Evolutionary conservation across 1,140 invertebrate genomes (phyloP).

Genomic region (Zaprionus ornatus): DNA sequence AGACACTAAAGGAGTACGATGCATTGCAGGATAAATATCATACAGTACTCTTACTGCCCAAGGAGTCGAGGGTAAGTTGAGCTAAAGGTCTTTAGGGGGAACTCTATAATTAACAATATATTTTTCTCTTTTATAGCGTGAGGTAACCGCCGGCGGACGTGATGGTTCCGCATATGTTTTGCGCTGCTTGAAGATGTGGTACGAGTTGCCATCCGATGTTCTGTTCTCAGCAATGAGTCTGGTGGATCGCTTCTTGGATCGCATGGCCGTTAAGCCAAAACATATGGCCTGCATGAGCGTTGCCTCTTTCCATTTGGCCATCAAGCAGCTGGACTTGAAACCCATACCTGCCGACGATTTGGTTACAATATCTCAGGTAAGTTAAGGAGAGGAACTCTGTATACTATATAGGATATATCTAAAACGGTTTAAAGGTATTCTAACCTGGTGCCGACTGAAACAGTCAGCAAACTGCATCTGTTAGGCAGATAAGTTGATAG

Average conservation of each 20-base stretch:
- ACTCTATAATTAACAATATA: background rate
- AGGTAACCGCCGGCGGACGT: slow-evolving; percentile 89
- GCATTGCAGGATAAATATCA: slow-evolving; percentile 89
- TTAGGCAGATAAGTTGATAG: no score
- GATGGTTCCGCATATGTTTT: slow-evolving; percentile 91
- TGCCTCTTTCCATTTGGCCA: slow-evolving; percentile 83
- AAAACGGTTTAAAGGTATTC: no score
- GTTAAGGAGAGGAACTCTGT: background rate
- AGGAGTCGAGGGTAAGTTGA: slow-evolving; percentile 84
- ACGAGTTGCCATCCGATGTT: slow-evolving; percentile 90
- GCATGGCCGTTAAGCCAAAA: slow-evolving; percentile 87
- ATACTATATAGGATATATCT: no score
- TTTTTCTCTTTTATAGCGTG: slow-evolving; percentile 84
- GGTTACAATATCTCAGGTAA: slow-evolving; percentile 83
- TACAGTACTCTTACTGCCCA: slow-evolving; percentile 87
- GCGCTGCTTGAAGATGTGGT: slow-evolving; percentile 92
- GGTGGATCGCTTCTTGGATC: slow-evolving; percentile 90
- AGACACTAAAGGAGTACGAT: slow-evolving; percentile 88
- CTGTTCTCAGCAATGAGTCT: slow-evolving; percentile 90
- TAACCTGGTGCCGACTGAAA: no score
- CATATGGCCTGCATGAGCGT: slow-evolving; percentile 84
- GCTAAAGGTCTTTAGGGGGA: background rate
- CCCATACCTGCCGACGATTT: slow-evolving; percentile 82
- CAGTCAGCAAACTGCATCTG: no score
- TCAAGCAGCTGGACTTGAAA: slow-evolving; percentile 81